Evolutionary conservation across 1,140 invertebrate genomes (phyloP), one percentile per base, ranked within the genome.

Genomic region (Heliothis virescens): DNA sequence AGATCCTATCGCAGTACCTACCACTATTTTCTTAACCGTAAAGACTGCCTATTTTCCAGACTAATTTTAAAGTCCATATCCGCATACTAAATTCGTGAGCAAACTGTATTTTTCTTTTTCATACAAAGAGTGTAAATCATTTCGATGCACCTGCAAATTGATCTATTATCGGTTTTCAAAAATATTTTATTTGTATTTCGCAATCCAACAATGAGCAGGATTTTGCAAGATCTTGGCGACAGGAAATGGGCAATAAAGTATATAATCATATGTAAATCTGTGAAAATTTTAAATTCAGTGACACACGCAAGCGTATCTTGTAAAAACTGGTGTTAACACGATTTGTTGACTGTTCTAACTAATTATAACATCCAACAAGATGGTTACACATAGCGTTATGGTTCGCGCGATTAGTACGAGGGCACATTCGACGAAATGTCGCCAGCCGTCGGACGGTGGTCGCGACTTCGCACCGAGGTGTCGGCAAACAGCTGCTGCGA

Each of bases 401-500:
- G 83, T 86, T 89, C 83, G 84, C 80, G 87, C 76, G 87, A 88
- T 84, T 85, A 67, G 82, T 86, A 79, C 55, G 79, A 81, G 73
- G 86, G 84, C 75, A 72, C 83, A 85, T 94, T 94, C 92, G 90
- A 80, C 91, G 92, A 94, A 94, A 83, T 90, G 90, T 90, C 87
- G 86, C 86, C 86, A 83, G 84, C 79, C 84, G 89, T 65, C 85
- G 85, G 86, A 83, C 91, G 92, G 91, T 94, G 92, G 92, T 93
- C 91, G 92, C 85, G 90, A 90, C 88, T 92, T 94, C 90, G 87
- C 92, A 93, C 92, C 89, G 83, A 91, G 86, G 89, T 90, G 91
- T 86, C 81, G 79, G 85, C 85, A 90, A 93, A 94, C 90, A 93
- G 91, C 91, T 91, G 91, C 92, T 84, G 88, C 87, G 79, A 73